Evolutionary conservation across 1,140 invertebrate genomes (phyloP), one percentile per base, ranked within the genome.

Genomic region (Drosophila ambigua): DNA sequence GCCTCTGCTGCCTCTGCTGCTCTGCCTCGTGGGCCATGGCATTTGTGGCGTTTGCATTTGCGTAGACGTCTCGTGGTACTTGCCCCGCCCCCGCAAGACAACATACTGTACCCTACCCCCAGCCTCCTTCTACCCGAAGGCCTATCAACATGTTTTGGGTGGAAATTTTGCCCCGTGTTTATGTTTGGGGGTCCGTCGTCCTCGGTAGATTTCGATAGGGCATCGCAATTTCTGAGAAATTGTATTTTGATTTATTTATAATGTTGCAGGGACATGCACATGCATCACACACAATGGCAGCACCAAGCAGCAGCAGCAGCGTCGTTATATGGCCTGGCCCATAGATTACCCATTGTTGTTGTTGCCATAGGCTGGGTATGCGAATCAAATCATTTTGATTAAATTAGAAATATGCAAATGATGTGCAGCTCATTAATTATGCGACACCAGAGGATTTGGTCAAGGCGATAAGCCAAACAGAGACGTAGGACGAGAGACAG

Each of bases 181-280:
- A 65, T 62, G 69, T 64, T 76, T 62, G 55, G 57, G 48, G 48
- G 77, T 71, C 51, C 60, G 41, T 61, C 60, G 41, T 61, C 45
- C 44, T 48, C 35, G 41, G 16, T 75, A 85, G 76, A 87, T 78
- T 87, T 87, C 80, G 87, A 90, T 90, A 90, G 81, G 83, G 73
- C 89, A 90, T 90, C 88, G 81, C 88, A 81, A 88, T 90, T 90
- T 90, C 88, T 90, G 71, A 90, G 88, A 90, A 90, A 90, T 90
- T 90, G 88, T 90, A 90, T 90, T 90, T 90, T 90, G 88, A 90
- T 90, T 90, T 90, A 90, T 90, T 90, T 90, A 90, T 90, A 90
- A 90, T 90, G 88, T 90, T 84, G 61, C 88, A 78, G 71, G 82
- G 83, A 90, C 87, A 90, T 90, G 88, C 82, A 82, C 79, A 77